These are phyloP conservation scores for Nannospalax galili DNA, from an alignment of 2,113 vertebrate genomes.

Conservation along the genomic window DNA sequence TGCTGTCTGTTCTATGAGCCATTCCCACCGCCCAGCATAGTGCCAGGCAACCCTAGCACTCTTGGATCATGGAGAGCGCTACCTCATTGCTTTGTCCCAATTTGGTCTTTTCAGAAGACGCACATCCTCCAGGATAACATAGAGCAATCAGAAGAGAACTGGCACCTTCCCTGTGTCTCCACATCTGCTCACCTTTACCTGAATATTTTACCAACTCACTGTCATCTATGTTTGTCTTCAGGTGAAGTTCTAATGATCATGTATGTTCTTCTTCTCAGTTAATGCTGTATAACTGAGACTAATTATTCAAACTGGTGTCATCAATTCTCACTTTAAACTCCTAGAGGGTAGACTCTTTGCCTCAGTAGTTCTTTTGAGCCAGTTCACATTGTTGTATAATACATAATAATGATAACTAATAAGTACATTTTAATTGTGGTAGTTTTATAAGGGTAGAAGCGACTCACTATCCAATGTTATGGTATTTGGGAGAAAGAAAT, in stretches of 20 bases:
- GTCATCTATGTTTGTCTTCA: background rate
- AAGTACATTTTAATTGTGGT: conserved; percentile 3
- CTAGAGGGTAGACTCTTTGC: background rate
- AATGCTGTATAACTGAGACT: background rate
- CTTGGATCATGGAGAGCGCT: background rate
- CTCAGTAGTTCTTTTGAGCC: background rate
- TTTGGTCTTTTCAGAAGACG: background rate
- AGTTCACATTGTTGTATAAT: background rate
- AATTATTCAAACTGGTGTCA: background rate
- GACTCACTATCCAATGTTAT: background rate
- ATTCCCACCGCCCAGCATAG: too few species aligned
- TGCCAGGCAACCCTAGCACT: background rate
- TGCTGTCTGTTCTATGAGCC: background rate
- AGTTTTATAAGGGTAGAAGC: background rate
- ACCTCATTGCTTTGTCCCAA: background rate
- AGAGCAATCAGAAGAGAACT: background rate
- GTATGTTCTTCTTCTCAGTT: background rate
- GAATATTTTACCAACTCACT: background rate
- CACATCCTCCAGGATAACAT: background rate
- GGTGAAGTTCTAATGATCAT: background rate
- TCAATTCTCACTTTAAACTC: conserved; percentile 16
- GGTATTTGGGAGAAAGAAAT: conserved; percentile 27
- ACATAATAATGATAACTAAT: background rate
- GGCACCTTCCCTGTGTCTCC: background rate
- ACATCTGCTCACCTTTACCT: background rate